Evolutionary conservation across 2,113 vertebrate species (phyloP), one percentile per base, ranked within the genome.

Genomic region (Athene noctua): DNA sequence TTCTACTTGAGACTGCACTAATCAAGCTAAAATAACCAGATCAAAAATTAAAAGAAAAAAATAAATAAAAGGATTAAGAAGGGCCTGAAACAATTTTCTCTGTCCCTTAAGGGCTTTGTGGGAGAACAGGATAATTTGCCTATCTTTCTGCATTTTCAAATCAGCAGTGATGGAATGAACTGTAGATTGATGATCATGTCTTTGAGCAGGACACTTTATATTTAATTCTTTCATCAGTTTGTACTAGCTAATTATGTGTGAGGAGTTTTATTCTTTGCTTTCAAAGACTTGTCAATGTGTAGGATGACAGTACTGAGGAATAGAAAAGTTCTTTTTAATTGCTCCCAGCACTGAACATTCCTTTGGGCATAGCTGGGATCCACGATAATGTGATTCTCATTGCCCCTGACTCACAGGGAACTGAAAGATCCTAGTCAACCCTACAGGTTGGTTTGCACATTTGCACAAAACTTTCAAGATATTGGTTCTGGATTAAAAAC

Each of bases 261-360:
- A 96, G 55, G 15, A 94, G 29, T 96, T 96, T 97, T 95, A 96
- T 94, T 92, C 79, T 97, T 96, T 96, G 42, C 94, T 97, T 97
- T 97, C 95, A 97, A 97, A 97, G 92, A 15, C 80, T 95, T 94
- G 51, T 96, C 95, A 95, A 17, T 92, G 75, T 95, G 94, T 94
- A 68, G 87, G 86, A 96, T 96, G 96, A 95, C 81, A 97, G 78
- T 47, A 87, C 52, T 66, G 73, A 86, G 83, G 71, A 82, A 90
- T 4, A 91, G 30, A 96, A 74, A 46, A 95, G 44, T 90, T 94
- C 73, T 96, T 92, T 95, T 95, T 95, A 89, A 95, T 96, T 96
- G 85, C 87, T 97, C 34, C n/a, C 54, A 77, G 38, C 51, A 90
- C 21, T 65, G 65, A 96, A 77, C 8, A 38, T 5, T 96, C 77